Percentiles rank a stretch among this genome's conserved stretches.
Evolutionary conservation across 2,113 vertebrate species (phyloP).

Genomic region (Tenebrosternarchus preto): DNA sequence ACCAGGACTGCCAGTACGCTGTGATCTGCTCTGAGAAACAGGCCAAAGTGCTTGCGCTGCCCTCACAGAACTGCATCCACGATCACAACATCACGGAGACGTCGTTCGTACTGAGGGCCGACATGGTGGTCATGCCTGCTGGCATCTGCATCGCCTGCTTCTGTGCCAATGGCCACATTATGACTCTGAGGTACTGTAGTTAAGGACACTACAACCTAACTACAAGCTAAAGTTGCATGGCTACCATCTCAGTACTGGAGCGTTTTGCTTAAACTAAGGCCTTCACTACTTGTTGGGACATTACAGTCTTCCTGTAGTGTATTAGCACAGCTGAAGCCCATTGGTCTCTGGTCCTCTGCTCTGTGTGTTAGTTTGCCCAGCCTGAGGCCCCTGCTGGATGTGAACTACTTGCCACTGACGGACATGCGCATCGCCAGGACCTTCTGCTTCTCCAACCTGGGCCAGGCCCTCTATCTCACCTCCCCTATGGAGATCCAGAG

Average conservation of each 20-base stretch:
- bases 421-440: slow-evolving; percentile 99
- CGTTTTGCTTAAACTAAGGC: too few species aligned
- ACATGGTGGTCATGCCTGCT: slow-evolving; percentile 86
- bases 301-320: neutral
- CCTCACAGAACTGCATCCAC: slow-evolving; percentile 87
- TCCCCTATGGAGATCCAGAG: slow-evolving; percentile 98
- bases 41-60: slow-evolving; percentile 93
- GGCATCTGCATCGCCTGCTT: slow-evolving; percentile 92
- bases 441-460: slow-evolving; percentile 98
- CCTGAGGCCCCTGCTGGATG: slow-evolving; percentile 93
- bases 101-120: slow-evolving; percentile 93
- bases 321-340: neutral
- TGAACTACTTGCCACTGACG: slow-evolving; percentile 97
- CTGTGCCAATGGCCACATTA: slow-evolving; percentile 98
- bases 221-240: too few species aligned
- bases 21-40: slow-evolving; percentile 98
- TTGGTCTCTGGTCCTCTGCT: neutral
- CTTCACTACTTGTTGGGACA: too few species aligned
- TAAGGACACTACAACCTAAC: too few species aligned
- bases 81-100: slow-evolving; percentile 97
- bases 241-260: too few species aligned
- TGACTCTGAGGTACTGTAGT: slow-evolving; percentile 88
- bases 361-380: slow-evolving; percentile 85
- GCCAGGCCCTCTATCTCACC: slow-evolving; percentile 97
- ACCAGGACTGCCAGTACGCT: slow-evolving; percentile 87